A percentile compares a stretch with the other conserved stretches of the same genome.
Conservation (phyloP, 2,113 vertebrate genomes). For the Macaca mulatta region DNA sequence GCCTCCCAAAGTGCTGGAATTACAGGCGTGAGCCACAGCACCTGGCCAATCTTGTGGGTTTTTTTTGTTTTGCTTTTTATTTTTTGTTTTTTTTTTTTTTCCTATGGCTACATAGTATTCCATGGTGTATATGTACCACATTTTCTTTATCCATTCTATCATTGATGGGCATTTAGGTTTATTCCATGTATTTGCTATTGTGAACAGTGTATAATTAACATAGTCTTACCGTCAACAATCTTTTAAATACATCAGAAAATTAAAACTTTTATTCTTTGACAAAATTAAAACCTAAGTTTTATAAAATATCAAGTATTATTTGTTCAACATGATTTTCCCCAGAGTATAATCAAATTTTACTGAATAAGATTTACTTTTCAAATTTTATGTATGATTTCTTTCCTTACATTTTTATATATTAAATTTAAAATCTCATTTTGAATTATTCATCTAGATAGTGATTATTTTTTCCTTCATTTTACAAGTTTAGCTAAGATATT, state of each 20-base stretch:
- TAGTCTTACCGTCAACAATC: neutral
- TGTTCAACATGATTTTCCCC: neutral
- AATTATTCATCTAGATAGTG: neutral
- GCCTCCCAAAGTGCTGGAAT: no score
- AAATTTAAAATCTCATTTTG: neutral
- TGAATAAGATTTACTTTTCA: neutral
- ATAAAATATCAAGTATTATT: neutral
- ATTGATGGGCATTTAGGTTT: neutral
- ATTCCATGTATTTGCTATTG: neutral
- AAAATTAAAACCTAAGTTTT: constrained; percentile 6
- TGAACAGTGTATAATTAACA: neutral
- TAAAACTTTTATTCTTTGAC: neutral
- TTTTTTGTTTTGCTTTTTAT: no score
- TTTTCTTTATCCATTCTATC: neutral
- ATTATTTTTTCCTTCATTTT: neutral
- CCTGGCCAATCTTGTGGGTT: no score
- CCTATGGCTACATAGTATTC: neutral
- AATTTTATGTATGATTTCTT: neutral
- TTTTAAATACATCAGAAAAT: neutral
- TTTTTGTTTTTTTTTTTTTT: no score
- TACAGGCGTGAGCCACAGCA: no score
- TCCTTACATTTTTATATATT: neutral
- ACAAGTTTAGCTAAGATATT: neutral
- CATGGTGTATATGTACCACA: neutral
- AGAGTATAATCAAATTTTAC: neutral